phyloP scores from a whole-genome alignment of 2,888 invertebrate genomes.

The Brachycybe producta region DNA sequence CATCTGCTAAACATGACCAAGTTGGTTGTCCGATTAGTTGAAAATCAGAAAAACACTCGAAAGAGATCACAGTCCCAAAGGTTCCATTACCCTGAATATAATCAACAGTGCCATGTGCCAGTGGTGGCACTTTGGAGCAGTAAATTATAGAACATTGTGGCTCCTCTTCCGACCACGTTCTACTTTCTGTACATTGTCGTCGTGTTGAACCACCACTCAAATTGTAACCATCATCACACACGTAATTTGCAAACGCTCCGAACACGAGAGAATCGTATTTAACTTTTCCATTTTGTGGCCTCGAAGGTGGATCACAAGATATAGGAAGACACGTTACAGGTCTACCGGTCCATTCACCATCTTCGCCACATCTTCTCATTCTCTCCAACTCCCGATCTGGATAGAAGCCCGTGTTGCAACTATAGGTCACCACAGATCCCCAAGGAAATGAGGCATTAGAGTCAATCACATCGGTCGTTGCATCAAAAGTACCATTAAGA shows the following conservation, averaged over 20 bases:
- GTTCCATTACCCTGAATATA: slow-evolving; percentile 4
- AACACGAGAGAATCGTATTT: slow-evolving; percentile 1
- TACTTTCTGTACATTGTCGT: slow-evolving; percentile 18
- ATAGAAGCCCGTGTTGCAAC: slow-evolving; percentile 24
- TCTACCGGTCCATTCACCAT: slow-evolving; percentile 20
- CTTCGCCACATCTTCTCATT: slow-evolving; percentile 21
- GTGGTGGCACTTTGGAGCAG: slow-evolving; percentile 9
- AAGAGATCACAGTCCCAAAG: background rate
- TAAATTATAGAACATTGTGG: slow-evolving; percentile 21
- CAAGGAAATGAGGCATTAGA: background rate
- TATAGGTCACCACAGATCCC: slow-evolving; percentile 22
- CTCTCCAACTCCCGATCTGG: slow-evolving; percentile 23
- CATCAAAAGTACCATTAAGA: slow-evolving; percentile 21
- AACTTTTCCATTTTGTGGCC: slow-evolving; percentile 19
- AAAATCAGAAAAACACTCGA: slow-evolving; percentile 12
- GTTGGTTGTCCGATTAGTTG: slow-evolving; percentile 2
- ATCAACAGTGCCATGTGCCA: background rate
- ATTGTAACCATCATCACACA: slow-evolving; percentile 22
- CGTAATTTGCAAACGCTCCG: slow-evolving; percentile 21
- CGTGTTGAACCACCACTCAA: slow-evolving; percentile 18
- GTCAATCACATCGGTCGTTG: background rate
- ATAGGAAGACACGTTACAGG: slow-evolving; percentile 26
- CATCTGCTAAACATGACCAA: slow-evolving; percentile 8
- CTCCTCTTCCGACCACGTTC: slow-evolving; percentile 18
- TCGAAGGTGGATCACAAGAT: slow-evolving; percentile 8